A percentile compares a stretch with the other conserved stretches of the same genome.
These are phyloP conservation scores for Bradypus variegatus DNA, from an alignment of 2,797 vertebrate genomes.

Conservation along the genomic window DNA sequence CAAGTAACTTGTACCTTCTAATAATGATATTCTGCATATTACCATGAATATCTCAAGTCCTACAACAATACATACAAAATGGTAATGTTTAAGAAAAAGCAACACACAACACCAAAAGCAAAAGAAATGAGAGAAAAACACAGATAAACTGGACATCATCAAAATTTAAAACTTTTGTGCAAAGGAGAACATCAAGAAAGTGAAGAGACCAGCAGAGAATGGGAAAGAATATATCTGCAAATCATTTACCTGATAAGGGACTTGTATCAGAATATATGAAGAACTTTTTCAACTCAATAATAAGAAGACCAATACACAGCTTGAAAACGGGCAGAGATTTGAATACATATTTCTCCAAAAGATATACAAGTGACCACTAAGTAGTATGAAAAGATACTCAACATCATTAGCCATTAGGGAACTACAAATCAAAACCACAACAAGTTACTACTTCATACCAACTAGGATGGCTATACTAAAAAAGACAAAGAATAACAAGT, in stretches of 20 bases:
- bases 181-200: background rate
- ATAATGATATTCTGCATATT: background rate
- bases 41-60: background rate
- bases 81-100: background rate
- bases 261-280: background rate
- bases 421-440: background rate
- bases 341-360: background rate
- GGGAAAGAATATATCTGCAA: background rate
- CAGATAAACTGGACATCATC: background rate
- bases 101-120: background rate
- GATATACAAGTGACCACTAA: background rate
- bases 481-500: background rate
- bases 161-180: background rate
- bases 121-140: background rate
- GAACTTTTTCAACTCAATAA: background rate
- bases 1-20: background rate
- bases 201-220: background rate
- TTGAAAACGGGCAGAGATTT: background rate
- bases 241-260: background rate
- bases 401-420: background rate
- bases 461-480: background rate
- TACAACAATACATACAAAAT: background rate
- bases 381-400: background rate
- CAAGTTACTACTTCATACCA: background rate
- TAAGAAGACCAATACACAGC: background rate